These are phyloP conservation scores for Lampris megalopsis DNA, from an alignment of 2,113 vertebrate genomes.

Conservation along the genomic window DNA sequence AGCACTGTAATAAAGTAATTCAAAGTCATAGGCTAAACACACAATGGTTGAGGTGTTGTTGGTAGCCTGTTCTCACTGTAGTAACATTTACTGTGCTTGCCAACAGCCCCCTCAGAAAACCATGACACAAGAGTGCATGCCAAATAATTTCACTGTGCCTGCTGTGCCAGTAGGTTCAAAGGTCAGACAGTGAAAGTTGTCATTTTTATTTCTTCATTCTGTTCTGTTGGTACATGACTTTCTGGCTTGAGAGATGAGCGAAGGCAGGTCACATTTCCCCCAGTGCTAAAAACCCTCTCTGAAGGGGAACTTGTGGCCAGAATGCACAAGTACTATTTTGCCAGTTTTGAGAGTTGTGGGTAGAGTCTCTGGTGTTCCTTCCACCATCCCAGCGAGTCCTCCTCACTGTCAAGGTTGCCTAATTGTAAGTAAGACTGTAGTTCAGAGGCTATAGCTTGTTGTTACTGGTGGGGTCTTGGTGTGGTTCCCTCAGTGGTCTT, in stretches of 20 bases:
- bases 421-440: too few species aligned
- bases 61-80: neutral
- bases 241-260: neutral
- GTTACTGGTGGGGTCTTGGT: too few species aligned
- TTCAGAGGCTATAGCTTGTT: too few species aligned
- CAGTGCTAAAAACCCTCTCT: too few species aligned
- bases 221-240: neutral
- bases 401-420: too few species aligned
- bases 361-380: too few species aligned
- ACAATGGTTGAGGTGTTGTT: neutral
- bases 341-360: too few species aligned
- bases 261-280: too few species aligned
- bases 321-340: too few species aligned
- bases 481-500: too few species aligned
- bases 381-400: too few species aligned
- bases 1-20: conserved; percentile 28
- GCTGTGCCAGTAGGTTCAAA: neutral
- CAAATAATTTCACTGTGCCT: conserved; percentile 2
- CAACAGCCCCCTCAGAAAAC: neutral
- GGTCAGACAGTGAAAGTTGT: conserved; percentile 3
- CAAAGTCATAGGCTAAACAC: neutral
- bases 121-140: neutral
- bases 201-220: conserved; percentile 25
- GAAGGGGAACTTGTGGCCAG: too few species aligned
- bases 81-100: neutral